Evolutionary conservation across 1,140 invertebrate genomes (phyloP).

Genomic region (Drosophila mayri): DNA sequence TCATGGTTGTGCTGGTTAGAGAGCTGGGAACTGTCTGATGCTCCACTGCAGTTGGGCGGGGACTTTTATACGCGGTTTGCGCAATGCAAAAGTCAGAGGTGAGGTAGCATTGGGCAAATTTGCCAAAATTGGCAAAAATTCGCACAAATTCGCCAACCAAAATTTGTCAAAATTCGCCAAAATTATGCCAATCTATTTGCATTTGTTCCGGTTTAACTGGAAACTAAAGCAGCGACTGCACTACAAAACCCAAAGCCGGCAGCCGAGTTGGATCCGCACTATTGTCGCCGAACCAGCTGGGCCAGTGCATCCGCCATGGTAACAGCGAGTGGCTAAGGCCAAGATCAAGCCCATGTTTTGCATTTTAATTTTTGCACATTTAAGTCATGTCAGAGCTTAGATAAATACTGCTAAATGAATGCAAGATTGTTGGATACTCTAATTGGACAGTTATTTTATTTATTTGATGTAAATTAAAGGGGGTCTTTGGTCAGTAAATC

Average conservation of each 20-base stretch:
- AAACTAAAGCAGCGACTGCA: conserved; percentile 28
- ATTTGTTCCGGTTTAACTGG: conserved; percentile 52
- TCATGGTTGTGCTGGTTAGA: conserved; percentile 60
- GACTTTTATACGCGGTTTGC: conserved; percentile 39
- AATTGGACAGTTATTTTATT: background rate
- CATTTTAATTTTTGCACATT: conserved; percentile 12
- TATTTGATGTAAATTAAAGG: no score
- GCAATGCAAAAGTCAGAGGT: conserved; percentile 50
- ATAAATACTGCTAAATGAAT: conserved; percentile 8
- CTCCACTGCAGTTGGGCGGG: conserved; percentile 29
- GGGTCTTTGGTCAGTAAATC: no score
- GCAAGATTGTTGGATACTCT: background rate
- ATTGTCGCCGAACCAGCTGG: conserved; percentile 30
- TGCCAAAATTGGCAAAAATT: conserved; percentile 7
- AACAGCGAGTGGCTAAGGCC: conserved; percentile 19
- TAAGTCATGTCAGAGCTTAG: conserved; percentile 4
- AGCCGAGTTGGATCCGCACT: conserved; percentile 4
- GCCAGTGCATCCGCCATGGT: conserved; percentile 28
- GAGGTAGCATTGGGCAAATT: conserved; percentile 4
- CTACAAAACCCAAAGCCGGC: background rate
- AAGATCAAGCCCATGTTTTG: conserved; percentile 17
- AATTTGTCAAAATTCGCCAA: conserved; percentile 18
- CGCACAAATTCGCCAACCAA: conserved; percentile 1
- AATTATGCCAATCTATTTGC: conserved; percentile 33
- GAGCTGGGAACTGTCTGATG: conserved; percentile 49